Conservation (phyloP, 2,888 invertebrate genomes). For the Drosophila anceps region DNA sequence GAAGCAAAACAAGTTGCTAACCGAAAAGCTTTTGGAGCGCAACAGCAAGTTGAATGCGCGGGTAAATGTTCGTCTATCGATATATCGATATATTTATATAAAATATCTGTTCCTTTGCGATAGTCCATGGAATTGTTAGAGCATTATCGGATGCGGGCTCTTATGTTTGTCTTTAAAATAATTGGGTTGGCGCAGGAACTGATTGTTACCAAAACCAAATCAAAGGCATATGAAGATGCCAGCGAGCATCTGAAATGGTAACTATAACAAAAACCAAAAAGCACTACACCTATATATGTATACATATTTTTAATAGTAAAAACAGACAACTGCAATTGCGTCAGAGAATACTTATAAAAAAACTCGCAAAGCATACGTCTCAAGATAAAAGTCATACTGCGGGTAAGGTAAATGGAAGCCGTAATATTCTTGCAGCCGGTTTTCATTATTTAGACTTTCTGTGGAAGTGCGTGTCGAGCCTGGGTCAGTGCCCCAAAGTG, state of each 20-base stretch:
- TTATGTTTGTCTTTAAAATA: slow-evolving; percentile 18
- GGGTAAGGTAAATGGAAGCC: too few relatives aligned
- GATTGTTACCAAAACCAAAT: background rate
- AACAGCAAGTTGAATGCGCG: slow-evolving; percentile 14
- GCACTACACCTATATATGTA: background rate
- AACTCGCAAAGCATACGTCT: background rate
- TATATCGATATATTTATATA: background rate
- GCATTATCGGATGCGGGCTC: slow-evolving; percentile 13
- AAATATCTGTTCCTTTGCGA: background rate
- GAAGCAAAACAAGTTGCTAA: background rate
- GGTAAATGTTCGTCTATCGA: slow-evolving; percentile 20
- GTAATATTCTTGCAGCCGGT: background rate
- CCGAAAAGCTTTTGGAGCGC: background rate
- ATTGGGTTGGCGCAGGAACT: slow-evolving; percentile 22
- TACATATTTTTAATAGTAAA: background rate
- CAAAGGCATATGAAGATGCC: slow-evolving; percentile 1
- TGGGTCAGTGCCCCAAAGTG: background rate
- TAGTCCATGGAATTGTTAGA: slow-evolving; percentile 10
- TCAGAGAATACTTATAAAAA: background rate
- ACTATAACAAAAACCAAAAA: background rate
- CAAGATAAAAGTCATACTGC: background rate
- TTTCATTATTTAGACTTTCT: slow-evolving; percentile 15
- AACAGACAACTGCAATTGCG: slow-evolving; percentile 17
- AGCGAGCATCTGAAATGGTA: slow-evolving; percentile 12
- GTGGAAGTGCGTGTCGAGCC: slow-evolving; percentile 23